Conservation (phyloP, 2,797 vertebrate species). For the Ciconia nigra region DNA sequence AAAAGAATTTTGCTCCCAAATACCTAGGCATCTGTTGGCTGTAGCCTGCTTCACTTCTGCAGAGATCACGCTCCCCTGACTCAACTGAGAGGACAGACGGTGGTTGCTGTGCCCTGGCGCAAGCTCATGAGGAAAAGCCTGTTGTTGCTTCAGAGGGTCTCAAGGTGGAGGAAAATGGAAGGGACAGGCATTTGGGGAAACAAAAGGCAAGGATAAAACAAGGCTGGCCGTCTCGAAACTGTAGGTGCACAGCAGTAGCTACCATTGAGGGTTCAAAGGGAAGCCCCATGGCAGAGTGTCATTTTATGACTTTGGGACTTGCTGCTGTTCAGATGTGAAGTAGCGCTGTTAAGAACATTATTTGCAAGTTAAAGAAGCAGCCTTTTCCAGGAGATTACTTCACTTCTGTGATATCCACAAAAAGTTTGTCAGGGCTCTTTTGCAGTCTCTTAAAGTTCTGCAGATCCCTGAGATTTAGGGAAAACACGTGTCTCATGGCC, state of each 20-base stretch:
- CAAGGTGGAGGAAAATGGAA: not conserved
- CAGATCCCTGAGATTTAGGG: not conserved
- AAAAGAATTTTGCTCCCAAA: not conserved
- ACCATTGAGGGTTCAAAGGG: not conserved
- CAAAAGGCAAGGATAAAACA: not conserved
- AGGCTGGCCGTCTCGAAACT: not conserved
- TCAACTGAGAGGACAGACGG: not conserved
- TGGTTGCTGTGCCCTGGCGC: not conserved
- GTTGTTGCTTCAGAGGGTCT: accelerated
- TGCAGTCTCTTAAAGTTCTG: not conserved
- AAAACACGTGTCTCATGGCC: accelerated
- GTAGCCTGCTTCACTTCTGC: not conserved
- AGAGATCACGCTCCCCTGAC: not conserved
- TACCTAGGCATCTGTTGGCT: not conserved
- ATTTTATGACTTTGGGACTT: not conserved
- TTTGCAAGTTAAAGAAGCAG: not conserved
- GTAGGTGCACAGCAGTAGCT: not conserved
- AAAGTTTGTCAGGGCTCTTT: not conserved
- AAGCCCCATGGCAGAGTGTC: not conserved
- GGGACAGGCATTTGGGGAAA: not conserved
- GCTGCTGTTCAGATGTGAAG: not conserved
- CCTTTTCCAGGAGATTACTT: not conserved
- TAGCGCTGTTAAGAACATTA: not conserved
- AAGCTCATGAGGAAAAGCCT: not conserved
- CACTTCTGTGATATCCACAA: not conserved